Conservation (phyloP, 1,140 invertebrate species). For the Dinothrombium tinctorium region DNA sequence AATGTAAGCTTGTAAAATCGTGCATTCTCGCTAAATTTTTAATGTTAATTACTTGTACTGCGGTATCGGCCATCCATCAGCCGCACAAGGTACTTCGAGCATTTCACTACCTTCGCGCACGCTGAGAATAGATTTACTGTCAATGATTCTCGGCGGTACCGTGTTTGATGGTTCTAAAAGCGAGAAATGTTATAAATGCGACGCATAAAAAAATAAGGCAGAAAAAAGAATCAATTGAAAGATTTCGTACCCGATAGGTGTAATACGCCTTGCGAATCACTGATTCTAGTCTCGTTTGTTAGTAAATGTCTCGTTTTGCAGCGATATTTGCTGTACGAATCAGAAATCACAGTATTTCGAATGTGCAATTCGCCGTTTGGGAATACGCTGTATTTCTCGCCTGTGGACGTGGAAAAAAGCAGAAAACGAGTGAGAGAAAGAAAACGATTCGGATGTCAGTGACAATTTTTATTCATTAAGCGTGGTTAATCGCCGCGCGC, state of each 20-base stretch:
- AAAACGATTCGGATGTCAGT: too few relatives aligned
- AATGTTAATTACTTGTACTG: constrained; percentile 14
- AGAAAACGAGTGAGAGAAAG: neutral
- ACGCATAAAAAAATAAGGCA: too few relatives aligned
- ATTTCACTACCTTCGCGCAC: constrained; percentile 16
- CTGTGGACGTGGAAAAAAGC: too few relatives aligned
- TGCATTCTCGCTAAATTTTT: neutral
- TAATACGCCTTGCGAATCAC: too few relatives aligned
- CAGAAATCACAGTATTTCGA: constrained; percentile 13
- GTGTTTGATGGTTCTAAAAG: constrained; percentile 16
- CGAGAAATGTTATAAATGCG: too few relatives aligned
- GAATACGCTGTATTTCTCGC: constrained; percentile 37
- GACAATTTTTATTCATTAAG: too few relatives aligned
- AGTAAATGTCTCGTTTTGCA: constrained; percentile 23
- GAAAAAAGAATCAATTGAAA: too few relatives aligned
- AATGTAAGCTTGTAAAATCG: neutral
- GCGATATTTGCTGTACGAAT: constrained; percentile 17
- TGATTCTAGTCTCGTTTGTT: constrained; percentile 20
- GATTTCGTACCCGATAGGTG: too few relatives aligned
- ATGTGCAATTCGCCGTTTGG: constrained; percentile 15
- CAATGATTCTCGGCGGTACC: constrained; percentile 15
- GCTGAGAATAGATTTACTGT: constrained; percentile 11
- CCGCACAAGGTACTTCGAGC: constrained; percentile 22
- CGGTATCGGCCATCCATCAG: constrained; percentile 17
- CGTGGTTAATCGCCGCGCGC: too few relatives aligned